These are phyloP conservation scores for Furcifer pardalis DNA, from an alignment of 2,797 vertebrate species.

Conservation along the genomic window DNA sequence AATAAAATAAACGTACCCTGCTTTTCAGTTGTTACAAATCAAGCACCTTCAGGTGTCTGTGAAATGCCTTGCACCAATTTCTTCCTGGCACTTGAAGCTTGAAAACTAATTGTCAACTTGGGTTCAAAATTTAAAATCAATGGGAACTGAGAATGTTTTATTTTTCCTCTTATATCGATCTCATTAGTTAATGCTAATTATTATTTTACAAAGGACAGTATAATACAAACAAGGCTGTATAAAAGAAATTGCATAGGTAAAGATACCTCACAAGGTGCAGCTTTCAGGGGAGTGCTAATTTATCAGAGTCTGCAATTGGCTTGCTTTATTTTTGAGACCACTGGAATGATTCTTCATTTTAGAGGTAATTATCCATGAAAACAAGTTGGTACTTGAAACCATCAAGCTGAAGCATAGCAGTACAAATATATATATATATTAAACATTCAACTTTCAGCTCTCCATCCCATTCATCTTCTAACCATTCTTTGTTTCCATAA, in stretches of 20 bases:
- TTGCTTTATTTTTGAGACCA: neutral
- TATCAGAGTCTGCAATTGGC: neutral
- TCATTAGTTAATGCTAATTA: neutral
- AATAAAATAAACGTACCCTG: neutral
- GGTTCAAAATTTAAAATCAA: neutral
- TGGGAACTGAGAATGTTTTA: neutral
- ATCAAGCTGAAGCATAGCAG: neutral
- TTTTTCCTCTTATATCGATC: neutral
- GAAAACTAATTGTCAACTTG: neutral
- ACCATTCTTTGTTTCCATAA: neutral
- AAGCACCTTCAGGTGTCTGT: neutral
- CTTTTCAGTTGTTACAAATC: neutral
- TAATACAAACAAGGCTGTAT: neutral
- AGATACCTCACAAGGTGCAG: neutral
- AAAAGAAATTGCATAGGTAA: neutral
- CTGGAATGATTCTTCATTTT: neutral
- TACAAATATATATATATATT: neutral
- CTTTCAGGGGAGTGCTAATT: neutral
- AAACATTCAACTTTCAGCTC: constrained; percentile 20
- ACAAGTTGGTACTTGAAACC: constrained; percentile 32
- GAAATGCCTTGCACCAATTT: neutral
- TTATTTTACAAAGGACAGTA: neutral
- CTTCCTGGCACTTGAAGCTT: neutral
- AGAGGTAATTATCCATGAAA: constrained; percentile 23
- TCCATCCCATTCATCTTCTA: neutral